Evolutionary conservation across 1,140 invertebrate species (phyloP).

Genomic region (Drosophila lowei): DNA sequence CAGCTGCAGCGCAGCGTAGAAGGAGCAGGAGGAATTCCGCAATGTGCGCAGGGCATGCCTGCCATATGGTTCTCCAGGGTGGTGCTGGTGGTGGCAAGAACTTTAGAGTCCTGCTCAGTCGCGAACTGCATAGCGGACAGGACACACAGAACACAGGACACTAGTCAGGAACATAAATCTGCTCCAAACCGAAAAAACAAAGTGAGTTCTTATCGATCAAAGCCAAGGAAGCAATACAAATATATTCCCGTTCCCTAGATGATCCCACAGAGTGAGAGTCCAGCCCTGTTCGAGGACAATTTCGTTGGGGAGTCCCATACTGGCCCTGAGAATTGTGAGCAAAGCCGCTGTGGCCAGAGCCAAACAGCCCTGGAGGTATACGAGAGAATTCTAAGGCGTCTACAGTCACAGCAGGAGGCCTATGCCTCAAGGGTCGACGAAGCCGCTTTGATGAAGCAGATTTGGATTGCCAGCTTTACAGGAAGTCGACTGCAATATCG

Average conservation of each 20-base stretch:
- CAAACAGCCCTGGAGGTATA: constrained; percentile 55
- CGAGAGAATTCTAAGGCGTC: constrained; percentile 39
- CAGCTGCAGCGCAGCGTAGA: constrained; percentile 41
- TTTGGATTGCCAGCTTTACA: constrained; percentile 66
- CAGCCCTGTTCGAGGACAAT: constrained; percentile 1
- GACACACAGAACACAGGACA: constrained; percentile 27
- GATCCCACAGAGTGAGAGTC: constrained; percentile 51
- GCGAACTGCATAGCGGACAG: constrained; percentile 46
- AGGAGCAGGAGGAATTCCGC: constrained; percentile 74
- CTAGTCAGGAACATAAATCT: constrained; percentile 59
- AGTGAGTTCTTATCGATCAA: background rate
- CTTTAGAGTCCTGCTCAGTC: constrained; percentile 64
- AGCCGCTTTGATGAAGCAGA: constrained; percentile 35
- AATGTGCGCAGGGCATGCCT: constrained; percentile 70
- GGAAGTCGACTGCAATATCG: constrained; percentile 53
- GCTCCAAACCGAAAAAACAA: constrained; percentile 8
- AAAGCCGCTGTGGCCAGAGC: constrained; percentile 46
- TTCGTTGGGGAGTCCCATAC: background rate
- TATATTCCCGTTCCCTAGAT: constrained; percentile 23
- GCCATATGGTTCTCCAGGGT: constrained; percentile 66
- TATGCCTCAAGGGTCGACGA: background rate
- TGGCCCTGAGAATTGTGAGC: constrained; percentile 29
- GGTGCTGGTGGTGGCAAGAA: constrained; percentile 41
- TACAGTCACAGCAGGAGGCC: background rate
- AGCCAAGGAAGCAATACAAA: too few relatives aligned